Conservation (phyloP, 2,888 invertebrate species). For the Liposcelis brunnea region DNA sequence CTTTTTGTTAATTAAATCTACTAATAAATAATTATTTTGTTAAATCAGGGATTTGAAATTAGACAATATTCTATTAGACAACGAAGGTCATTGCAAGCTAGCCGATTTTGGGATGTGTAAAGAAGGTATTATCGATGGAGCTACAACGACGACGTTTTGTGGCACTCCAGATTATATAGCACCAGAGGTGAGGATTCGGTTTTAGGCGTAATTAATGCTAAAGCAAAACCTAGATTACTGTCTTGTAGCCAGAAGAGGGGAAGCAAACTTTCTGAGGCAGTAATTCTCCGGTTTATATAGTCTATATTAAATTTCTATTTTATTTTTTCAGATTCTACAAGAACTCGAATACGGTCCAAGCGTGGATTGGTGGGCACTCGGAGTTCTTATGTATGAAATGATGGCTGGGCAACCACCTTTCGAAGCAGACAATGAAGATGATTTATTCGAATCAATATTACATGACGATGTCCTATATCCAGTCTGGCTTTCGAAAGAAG, state of each 20-base stretch:
- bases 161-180: slow-evolving; percentile 99
- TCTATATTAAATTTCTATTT: neutral
- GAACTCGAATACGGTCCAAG: slow-evolving; percentile 81
- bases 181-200: slow-evolving; percentile 55
- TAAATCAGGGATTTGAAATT: slow-evolving; percentile 96
- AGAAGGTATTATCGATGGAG: slow-evolving; percentile 79
- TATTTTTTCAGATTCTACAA: slow-evolving; percentile 51
- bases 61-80: slow-evolving; percentile 94
- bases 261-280: no score
- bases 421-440: slow-evolving; percentile 99
- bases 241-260: no score
- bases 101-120: slow-evolving; percentile 99
- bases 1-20: no score
- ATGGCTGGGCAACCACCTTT: slow-evolving; percentile 99
- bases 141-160: slow-evolving; percentile 91
- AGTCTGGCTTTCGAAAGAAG: slow-evolving; percentile 86
- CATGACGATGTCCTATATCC: slow-evolving; percentile 98
- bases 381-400: slow-evolving; percentile 98
- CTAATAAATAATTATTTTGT: no score
- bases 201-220: slow-evolving; percentile 21
- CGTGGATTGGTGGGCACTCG: slow-evolving; percentile 94
- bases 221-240: no score
- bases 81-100: slow-evolving; percentile 86
- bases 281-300: no score
- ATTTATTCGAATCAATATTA: slow-evolving; percentile 94